Evolutionary conservation across 2,113 vertebrate genomes (phyloP), one percentile per base, ranked within the genome.

Genomic region (Corythoichthys intestinalis): DNA sequence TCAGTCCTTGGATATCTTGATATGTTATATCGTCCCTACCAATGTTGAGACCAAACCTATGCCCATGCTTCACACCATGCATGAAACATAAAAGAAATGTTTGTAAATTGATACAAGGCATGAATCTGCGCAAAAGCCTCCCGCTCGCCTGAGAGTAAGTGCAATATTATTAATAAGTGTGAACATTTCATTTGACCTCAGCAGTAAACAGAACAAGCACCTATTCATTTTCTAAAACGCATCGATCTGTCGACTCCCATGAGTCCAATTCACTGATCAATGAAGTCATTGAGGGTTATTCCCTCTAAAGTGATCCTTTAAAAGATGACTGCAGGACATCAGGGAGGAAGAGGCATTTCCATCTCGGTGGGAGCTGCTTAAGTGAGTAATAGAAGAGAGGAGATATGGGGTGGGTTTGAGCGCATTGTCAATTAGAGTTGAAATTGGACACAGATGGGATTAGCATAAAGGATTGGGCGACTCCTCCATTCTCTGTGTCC

Each of bases 361-460:
- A 72, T 73, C 76, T 79, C 73, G 75, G 81, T 61, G 79, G 85
- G 76, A 87, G 72, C 67, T 64, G 72, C 80, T 85, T 84, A 78
- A 81, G 70, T 65, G 47, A 75, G 69, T 73, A 80, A 69, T 81
- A 76, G 76, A 57, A 52, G 71, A 47, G 65, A 57, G 70, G n/a
- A 4, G 4, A 4, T 11, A 8, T 2, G 34, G 20, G 5, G 17
- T 1, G 6, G 48, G 17, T 86, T 61, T 73, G 71, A 72, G 69
- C 71, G 71, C 80, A 81, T 84, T 77, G 65, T 83, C 81, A 83
- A 91, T 90, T 90, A 87, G 65, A 79, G 76, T 65, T 78, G 79
- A 86, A 77, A 79, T 82, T 11, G 62, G 66, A 85, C 83, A 83
- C 86, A 77, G 84, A 68, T 78, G 69, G 72, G 76, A 85, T 87